A percentile compares a stretch with the other conserved stretches of the same genome.
These are phyloP conservation scores for Notarius quadriscutis DNA, from an alignment of 2,113 vertebrate species.

Conservation along the genomic window DNA sequence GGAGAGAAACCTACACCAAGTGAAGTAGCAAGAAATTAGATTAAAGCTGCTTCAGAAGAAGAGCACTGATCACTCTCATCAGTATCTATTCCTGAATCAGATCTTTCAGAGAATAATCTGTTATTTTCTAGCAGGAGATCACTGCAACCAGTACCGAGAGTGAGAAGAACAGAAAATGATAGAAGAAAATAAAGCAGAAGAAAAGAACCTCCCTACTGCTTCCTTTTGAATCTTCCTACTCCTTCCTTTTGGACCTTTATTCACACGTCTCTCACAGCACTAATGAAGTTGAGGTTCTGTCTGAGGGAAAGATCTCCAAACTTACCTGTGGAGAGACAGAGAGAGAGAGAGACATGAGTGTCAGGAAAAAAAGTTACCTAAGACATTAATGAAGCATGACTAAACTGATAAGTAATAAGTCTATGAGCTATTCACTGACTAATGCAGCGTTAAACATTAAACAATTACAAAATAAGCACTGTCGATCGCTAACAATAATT, in stretches of 20 bases:
- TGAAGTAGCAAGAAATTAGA: constrained; percentile 23
- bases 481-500: not conserved
- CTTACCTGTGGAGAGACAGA: constrained; percentile 29
- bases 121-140: not conserved
- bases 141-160: not conserved
- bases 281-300: not conserved
- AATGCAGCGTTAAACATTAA: not conserved
- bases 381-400: not conserved
- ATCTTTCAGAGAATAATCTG: not conserved
- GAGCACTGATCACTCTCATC: not conserved
- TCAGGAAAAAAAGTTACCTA: not conserved
- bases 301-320: not conserved
- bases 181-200: not conserved
- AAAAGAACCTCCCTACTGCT: not conserved
- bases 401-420: not conserved
- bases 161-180: not conserved
- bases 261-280: not conserved
- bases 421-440: not conserved
- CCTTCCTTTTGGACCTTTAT: not conserved
- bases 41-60: constrained; percentile 1
- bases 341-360: not conserved
- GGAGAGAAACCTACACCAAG: not conserved
- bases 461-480: not conserved
- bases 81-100: not conserved
- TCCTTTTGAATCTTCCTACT: constrained; percentile 1